A percentile compares a stretch with the other conserved stretches of the same genome.
Conservation (phyloP, 2,113 vertebrate genomes). For the Carassius gibelio region DNA sequence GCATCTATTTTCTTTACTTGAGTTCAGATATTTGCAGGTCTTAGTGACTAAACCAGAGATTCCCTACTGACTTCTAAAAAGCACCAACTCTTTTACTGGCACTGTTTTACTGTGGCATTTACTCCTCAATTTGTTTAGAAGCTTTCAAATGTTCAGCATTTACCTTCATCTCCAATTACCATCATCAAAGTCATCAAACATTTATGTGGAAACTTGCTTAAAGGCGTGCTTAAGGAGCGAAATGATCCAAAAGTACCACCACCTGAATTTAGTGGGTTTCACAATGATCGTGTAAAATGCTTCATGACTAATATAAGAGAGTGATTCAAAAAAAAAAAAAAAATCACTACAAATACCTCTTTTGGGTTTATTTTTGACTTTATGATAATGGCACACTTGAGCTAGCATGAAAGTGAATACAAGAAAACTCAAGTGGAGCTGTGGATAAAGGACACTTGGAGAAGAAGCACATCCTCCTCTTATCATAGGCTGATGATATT, state of each 20-base stretch:
- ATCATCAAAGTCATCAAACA: conserved; percentile 1
- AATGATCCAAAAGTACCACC: not conserved
- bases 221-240: not conserved
- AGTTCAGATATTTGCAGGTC: not conserved
- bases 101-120: not conserved
- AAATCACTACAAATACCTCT: not conserved
- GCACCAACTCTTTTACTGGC: not conserved
- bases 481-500: not conserved
- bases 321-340: not conserved
- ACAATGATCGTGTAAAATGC: not conserved
- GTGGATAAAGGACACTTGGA: not conserved
- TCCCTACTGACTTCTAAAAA: not conserved
- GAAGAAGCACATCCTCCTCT: not conserved
- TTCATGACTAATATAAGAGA: conserved; percentile 1
- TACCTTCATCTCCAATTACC: conserved; percentile 28
- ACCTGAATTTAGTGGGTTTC: not conserved
- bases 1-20: not conserved
- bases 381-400: not conserved
- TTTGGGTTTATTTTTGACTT: not conserved
- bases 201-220: conserved; percentile 20
- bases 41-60: not conserved
- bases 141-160: not conserved
- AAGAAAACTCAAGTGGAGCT: not conserved
- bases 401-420: not conserved
- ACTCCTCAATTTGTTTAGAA: not conserved